A percentile compares a stretch with the other conserved stretches of the same genome.
Conservation (phyloP, 2,113 vertebrate genomes). For the Psophia crepitans region DNA sequence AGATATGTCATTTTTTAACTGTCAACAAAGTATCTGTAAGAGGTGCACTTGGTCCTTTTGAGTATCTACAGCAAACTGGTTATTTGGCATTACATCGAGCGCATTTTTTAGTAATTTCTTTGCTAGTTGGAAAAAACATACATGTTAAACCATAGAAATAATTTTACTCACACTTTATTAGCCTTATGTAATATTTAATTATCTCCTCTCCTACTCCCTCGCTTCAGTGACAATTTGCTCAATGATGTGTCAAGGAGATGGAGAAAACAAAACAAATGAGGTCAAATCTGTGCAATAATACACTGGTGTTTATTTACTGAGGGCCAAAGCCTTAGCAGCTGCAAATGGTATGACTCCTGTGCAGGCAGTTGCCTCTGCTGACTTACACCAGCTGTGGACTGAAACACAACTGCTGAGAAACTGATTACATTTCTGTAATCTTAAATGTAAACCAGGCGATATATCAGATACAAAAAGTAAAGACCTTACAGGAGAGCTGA, state of each 20-base stretch:
- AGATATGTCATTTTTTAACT: constrained; percentile 70
- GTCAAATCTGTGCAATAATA: not conserved
- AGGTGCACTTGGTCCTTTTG: constrained; percentile 21
- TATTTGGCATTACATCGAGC: constrained; percentile 13
- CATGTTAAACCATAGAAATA: not conserved
- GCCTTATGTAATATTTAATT: constrained; percentile 48
- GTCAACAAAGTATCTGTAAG: constrained; percentile 62
- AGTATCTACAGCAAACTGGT: constrained; percentile 42
- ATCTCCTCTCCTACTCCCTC: not conserved
- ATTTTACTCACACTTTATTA: constrained; percentile 8
- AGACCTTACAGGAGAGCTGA: not conserved
- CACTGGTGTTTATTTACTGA: not conserved
- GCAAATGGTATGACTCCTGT: not conserved
- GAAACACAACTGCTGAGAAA: not conserved
- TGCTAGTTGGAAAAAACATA: no score
- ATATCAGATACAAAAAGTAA: not conserved
- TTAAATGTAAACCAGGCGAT: not conserved
- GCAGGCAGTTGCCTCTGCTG: not conserved
- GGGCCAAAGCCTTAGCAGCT: not conserved
- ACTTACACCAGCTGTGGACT: not conserved
- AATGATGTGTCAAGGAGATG: constrained; percentile 26
- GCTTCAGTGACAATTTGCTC: constrained; percentile 17
- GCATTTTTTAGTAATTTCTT: not conserved
- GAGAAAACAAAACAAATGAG: not conserved
- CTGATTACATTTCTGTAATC: not conserved